Evolutionary conservation across 92 coral and sea anemone genomes (phyloP).

Genomic region (Scolanthus callimorphus): DNA sequence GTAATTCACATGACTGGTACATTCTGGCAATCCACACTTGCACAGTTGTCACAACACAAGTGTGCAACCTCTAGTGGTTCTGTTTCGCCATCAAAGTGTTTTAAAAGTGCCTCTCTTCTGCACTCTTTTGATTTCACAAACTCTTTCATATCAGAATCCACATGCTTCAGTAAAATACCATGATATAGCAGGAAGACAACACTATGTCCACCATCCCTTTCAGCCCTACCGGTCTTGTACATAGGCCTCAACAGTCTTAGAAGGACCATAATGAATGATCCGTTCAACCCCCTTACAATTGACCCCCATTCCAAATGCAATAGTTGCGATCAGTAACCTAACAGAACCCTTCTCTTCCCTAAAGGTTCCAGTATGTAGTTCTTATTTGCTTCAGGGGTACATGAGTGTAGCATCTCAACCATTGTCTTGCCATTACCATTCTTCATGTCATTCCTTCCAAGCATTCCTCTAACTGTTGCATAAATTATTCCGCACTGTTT

Average conservation of each 20-base stretch:
- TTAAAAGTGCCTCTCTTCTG: conserved; percentile 10
- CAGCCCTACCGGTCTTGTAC: conserved; percentile 30
- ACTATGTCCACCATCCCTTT: conserved; percentile 22
- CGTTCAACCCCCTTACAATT: conserved; percentile 37
- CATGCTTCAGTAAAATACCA: conserved; percentile 23
- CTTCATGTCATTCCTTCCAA: conserved; percentile 8
- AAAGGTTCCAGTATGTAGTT: conserved; percentile 2
- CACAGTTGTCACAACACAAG: conserved; percentile 50
- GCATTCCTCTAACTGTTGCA: conserved; percentile 35
- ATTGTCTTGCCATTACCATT: conserved; percentile 1
- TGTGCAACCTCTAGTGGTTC: conserved; percentile 9
- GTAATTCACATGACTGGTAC: too few species aligned
- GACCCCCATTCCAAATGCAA: conserved; percentile 17
- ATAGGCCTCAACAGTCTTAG: conserved; percentile 27
- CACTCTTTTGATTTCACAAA: conserved; percentile 24
- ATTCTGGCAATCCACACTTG: too few species aligned
- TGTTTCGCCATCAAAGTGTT: conserved; percentile 11
- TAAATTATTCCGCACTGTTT: conserved; percentile 48
- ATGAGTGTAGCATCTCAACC: conserved; percentile 24
- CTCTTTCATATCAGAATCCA: conserved; percentile 6
- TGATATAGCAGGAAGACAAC: conserved; percentile 13
- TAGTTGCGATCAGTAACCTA: background rate
- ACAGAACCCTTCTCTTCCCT: background rate
- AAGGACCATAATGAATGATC: conserved; percentile 43
- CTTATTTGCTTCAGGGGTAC: conserved; percentile 27